Conservation (phyloP, 2,797 vertebrate genomes). For the Tympanoctomys barrerae region DNA sequence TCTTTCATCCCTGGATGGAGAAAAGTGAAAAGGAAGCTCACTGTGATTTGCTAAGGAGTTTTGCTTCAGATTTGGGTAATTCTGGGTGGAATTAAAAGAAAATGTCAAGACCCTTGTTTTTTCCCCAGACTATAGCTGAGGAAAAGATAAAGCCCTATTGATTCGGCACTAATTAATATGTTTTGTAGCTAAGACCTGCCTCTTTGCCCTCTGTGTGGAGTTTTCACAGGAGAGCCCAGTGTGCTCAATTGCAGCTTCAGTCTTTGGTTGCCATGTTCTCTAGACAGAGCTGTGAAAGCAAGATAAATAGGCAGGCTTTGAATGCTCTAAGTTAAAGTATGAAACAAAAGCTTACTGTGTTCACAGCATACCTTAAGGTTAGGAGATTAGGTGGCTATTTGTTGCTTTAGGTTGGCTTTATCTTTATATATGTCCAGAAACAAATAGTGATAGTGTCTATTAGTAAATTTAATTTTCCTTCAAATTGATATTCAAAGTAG, state of each 20-base stretch:
- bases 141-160: neutral
- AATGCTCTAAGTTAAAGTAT: neutral
- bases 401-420: neutral
- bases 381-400: neutral
- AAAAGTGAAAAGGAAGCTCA: conserved; percentile 8
- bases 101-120: neutral
- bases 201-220: neutral
- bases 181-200: neutral
- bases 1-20: conserved; percentile 42
- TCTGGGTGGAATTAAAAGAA: conserved; percentile 3
- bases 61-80: neutral
- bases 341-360: neutral
- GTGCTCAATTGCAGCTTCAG: neutral
- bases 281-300: neutral
- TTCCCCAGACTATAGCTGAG: neutral
- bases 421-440: neutral
- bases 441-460: neutral
- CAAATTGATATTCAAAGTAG: neutral
- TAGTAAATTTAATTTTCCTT: conserved; percentile 59
- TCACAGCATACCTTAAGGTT: neutral
- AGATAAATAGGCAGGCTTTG: neutral
- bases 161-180: neutral
- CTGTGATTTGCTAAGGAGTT: neutral
- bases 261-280: neutral
- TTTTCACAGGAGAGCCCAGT: neutral